Percentiles rank a stretch among this genome's conserved stretches.
phyloP scores from a whole-genome alignment of 2,797 vertebrate genomes.

The Ara ararauna region DNA sequence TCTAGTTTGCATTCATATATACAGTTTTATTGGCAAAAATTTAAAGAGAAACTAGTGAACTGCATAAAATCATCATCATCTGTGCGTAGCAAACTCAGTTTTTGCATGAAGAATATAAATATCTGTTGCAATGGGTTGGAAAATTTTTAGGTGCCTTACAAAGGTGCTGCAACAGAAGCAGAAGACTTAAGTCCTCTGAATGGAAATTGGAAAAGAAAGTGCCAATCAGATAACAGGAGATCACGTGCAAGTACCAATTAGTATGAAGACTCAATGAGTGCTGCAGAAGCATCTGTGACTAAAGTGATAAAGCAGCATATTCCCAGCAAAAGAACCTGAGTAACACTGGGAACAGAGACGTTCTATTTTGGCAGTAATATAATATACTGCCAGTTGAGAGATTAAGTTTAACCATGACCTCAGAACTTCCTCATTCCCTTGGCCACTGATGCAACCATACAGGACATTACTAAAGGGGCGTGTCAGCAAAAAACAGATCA shows the following conservation, averaged over 20 bases:
- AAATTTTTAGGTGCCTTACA: background rate
- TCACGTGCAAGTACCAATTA: background rate
- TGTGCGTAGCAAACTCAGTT: background rate
- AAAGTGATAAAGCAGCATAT: background rate
- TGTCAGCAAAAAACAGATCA: background rate
- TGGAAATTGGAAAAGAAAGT: background rate
- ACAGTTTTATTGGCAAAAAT: background rate
- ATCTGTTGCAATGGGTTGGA: background rate
- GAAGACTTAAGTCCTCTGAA: background rate
- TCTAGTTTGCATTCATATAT: background rate
- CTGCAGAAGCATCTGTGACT: background rate
- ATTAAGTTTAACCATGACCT: slow-evolving; percentile 44
- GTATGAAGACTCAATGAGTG: background rate
- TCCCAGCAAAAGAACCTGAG: background rate
- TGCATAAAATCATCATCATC: background rate
- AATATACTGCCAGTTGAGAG: slow-evolving; percentile 14
- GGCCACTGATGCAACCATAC: slow-evolving; percentile 3
- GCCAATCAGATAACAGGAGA: background rate
- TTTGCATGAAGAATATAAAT: background rate
- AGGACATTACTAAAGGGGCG: background rate
- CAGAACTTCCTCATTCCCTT: slow-evolving; percentile 5
- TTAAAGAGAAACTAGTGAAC: background rate
- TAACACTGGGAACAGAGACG: background rate
- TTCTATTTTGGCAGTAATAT: slow-evolving; percentile 12
- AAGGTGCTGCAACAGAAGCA: background rate